Conservation (phyloP, 2,113 vertebrate species). For the Oceanodroma tethys region DNA sequence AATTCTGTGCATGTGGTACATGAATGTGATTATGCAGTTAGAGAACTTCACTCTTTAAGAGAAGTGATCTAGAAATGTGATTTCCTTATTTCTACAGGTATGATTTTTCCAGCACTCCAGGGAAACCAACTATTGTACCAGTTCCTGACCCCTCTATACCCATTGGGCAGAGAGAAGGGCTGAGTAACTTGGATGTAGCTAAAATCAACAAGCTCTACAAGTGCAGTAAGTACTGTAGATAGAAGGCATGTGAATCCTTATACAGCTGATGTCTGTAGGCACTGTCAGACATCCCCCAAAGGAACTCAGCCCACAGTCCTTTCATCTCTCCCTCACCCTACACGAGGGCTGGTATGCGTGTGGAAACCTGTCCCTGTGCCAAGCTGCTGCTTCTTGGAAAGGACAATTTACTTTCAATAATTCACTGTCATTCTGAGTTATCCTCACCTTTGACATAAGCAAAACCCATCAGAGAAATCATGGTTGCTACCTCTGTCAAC, state of each 20-base stretch:
- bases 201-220: constrained; percentile 74
- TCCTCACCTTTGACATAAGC: background rate
- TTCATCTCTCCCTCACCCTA: background rate
- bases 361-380: background rate
- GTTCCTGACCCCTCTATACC: constrained; percentile 43
- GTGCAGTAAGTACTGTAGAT: constrained; percentile 64
- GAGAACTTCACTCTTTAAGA: background rate
- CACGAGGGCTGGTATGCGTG: background rate
- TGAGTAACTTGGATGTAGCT: constrained; percentile 66
- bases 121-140: constrained; percentile 61
- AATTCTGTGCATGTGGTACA: background rate
- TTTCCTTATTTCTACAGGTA: constrained; percentile 50
- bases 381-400: background rate
- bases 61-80: background rate
- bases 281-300: background rate
- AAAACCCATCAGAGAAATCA: background rate
- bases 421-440: background rate
- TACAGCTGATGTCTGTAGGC: background rate
- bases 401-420: background rate
- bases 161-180: constrained; percentile 68
- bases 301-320: background rate
- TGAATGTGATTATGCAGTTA: background rate
- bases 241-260: background rate
- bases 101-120: constrained; percentile 52
- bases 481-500: background rate